Base-by-base conservation (phyloP, 2,888 invertebrate genomes). In the Agrilus biguttatus region DNA sequence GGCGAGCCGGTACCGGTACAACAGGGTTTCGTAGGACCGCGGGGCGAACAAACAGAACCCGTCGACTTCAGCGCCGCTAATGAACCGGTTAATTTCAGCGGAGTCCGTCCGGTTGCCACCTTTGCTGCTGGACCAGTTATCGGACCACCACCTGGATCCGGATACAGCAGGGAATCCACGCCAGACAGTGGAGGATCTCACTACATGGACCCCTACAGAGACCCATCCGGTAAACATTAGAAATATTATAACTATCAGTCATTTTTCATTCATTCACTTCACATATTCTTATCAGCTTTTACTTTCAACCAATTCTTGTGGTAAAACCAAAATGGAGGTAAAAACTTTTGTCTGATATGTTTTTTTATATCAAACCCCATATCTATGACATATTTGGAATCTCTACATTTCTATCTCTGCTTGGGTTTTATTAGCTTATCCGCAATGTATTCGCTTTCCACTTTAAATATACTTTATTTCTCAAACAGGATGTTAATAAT, bases 171-270 rank as follows among this genome's bases (percentile, higher is more conserved):
- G 56, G 88, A 89, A 68, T 88, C 88, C 48, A 88, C 88, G 41
- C 88, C 88, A 4, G 88, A 89, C 65, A 87, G 86, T 59, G 87
- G 87, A 40, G 87, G 86, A 46, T 87, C 87, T 43, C 88, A 88
- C 69, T 89, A 88, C 64, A 78, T 88, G 68, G 88, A 89, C 65
- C 83, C 84, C 48, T 89, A 88, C 65, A 73, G 88, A 61, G 88
- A 88, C 65, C 79, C 86, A 33, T 83, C 84, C 58, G 87, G 88
- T 88, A 66, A 74, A 28, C 28, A 28, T 28, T 21, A 21, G 2
- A 21, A 21, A 21, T 21, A 17, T n/a, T n/a, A n/a, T n/a, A n/a
- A n/a, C n/a, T n/a, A n/a, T n/a, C n/a, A n/a, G n/a, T n/a, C n/a
- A n/a, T n/a, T n/a, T n/a, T n/a, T n/a, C n/a, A n/a, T 19, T 19